Percentiles rank a stretch among this genome's conserved stretches.
Evolutionary conservation across 1,140 invertebrate species (phyloP).

Genomic region (Nebria ingens): DNA sequence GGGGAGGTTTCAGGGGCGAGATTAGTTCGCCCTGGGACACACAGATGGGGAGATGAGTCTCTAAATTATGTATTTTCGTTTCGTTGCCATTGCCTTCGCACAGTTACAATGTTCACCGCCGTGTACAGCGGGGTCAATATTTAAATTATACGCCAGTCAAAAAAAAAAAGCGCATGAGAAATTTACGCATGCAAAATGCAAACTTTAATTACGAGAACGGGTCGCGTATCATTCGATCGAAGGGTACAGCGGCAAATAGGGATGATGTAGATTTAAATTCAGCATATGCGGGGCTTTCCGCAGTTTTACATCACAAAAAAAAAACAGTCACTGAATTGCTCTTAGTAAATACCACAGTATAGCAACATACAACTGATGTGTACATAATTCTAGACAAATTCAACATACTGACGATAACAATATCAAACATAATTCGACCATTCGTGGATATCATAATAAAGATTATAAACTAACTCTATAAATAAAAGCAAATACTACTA

Average conservation of each 20-base stretch:
- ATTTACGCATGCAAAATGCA: constrained; percentile 8
- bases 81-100: background rate
- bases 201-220: constrained; percentile 7
- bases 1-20: background rate
- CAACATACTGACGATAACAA: too few relatives aligned
- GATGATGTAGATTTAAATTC: background rate
- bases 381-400: too few relatives aligned
- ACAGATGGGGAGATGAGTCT: background rate
- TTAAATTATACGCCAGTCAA: background rate
- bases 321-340: background rate
- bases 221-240: background rate
- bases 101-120: background rate
- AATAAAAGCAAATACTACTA: too few relatives aligned
- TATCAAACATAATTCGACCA: too few relatives aligned
- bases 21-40: constrained; percentile 1
- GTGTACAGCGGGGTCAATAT: background rate
- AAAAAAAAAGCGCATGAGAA: background rate
- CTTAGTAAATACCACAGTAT: background rate
- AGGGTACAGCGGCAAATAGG: background rate
- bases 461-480: too few relatives aligned
- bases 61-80: constrained; percentile 5
- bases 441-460: too few relatives aligned
- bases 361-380: too few relatives aligned
- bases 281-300: background rate
- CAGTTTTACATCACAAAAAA: background rate